Evolutionary conservation across 2,113 vertebrate species (phyloP), one percentile per base, ranked within the genome.

Genomic region (Psephotus haematonotus): DNA sequence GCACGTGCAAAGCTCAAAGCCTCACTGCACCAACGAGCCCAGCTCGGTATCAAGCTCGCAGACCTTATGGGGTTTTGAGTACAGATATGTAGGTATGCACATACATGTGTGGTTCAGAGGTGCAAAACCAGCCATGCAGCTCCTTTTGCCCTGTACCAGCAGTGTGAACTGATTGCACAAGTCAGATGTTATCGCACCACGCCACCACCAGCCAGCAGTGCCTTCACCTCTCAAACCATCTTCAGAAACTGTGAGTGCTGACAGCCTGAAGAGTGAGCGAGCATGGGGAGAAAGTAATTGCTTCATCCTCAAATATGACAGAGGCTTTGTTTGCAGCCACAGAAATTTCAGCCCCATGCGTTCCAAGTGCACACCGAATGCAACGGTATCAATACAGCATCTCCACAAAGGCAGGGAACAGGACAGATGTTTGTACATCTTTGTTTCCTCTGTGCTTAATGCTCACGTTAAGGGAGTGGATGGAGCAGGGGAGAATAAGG

Each of bases 61-160:
- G 22, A 28, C 22, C 37, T 44, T 13, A 10, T 3, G 6, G 2
- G 3, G 2, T 49, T 72, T 46, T 22, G 6, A 16, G 35, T 19
- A 41, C 2, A 47, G n/a, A 8, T 24, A 25, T 0, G 4, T 7
- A 24, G 1, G 3, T 6, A 22, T 8, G 3, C 74, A 69, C 47
- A 4, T 5, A 25, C 2, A 3, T 20, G 12, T 4, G 2, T 1
- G 11, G 31, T 20, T 60, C 28, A 49, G 28, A 17, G 52, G 46
- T 9, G 24, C 43, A 37, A 17, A 55, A 24, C 1, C 33, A 75
- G 43, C 43, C 31, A 69, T 14, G 13, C 9, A 6, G 7, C 35
- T 52, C 2, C 49, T 59, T 44, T 24, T 22, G 22, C 46, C 33
- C 33, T 14, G 50, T 3, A 28, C 24, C 76, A 57, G 50, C 69